Evolutionary conservation across 2,888 invertebrate genomes (phyloP), one percentile per base, ranked within the genome.

Genomic region (Capitulum mitella): DNA sequence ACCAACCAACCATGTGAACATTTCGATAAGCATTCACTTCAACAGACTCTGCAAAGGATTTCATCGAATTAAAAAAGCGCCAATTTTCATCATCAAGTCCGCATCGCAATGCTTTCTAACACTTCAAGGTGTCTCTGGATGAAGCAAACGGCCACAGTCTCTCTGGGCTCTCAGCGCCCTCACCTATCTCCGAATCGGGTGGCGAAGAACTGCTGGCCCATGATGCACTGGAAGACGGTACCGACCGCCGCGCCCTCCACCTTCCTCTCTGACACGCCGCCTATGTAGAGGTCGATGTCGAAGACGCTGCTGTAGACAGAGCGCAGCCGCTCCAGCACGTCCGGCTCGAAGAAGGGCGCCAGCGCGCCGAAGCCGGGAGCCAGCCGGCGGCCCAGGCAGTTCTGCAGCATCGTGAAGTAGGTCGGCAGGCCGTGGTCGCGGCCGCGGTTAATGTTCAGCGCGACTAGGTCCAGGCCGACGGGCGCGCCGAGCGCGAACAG

Each of bases 191-290:
- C 75, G 75, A 43, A 75, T 26, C 75, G 43, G 40, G 19, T 75
- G 46, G n/a, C 12, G 75, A 75, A 75, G 83, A 96, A 90, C 85
- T 95, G 94, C 84, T 93, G 92, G 80, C 90, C 86, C 29, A 88
- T 84, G 77, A 88, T 85, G 80, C 87, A 87, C 43, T 75, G 75
- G 75, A 75, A 75, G 10, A 37, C 34, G 3, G 26, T 16, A 0
- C 64, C 64, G 34, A 64, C 64, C 34, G 37, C 3, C n/a, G 64
- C 64, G 34, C 64, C 64, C 2, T 34, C 34, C 64, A n/a, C n/a
- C 34, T 10, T 26, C 22, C 22, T 64, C 64, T 64, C 64, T 2
- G 64, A 19, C 32, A 64, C 34, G 3, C 64, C 64, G 3, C 64
- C 64, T 34, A 64, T 64, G 64, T 19, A 64, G 14, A 64, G 34